Evolutionary conservation across 2,113 vertebrate species (phyloP).

Genomic region (Microtus montanus): DNA sequence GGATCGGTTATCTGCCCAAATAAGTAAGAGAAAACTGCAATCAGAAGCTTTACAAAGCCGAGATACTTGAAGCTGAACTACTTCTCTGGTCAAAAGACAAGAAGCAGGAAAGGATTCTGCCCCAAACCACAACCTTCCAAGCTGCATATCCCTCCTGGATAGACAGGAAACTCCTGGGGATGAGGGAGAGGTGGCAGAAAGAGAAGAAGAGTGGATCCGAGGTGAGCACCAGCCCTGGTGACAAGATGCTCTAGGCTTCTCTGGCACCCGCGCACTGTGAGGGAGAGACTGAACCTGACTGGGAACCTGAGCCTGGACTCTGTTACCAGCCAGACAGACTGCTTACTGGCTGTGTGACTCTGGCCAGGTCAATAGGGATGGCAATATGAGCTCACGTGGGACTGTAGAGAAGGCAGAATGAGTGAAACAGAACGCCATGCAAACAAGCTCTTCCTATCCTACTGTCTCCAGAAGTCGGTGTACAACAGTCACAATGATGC

Average conservation of each 20-base stretch:
- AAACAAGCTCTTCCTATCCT: neutral
- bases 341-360: neutral
- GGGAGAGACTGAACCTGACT: neutral
- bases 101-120: constrained; percentile 9
- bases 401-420: neutral
- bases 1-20: neutral
- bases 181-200: neutral
- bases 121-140: neutral
- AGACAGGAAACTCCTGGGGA: neutral
- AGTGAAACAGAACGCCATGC: neutral
- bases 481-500: neutral
- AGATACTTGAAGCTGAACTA: neutral
- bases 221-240: neutral
- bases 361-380: neutral
- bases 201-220: neutral
- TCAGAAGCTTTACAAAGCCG: neutral
- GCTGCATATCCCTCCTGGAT: neutral
- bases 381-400: neutral
- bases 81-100: neutral
- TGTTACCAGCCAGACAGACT: neutral
- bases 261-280: fast-evolving
- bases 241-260: neutral
- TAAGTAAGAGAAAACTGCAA: neutral
- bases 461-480: neutral
- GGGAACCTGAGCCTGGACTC: too few relatives aligned